phyloP scores from a whole-genome alignment of 1,140 invertebrate genomes.

The Battus philenor region DNA sequence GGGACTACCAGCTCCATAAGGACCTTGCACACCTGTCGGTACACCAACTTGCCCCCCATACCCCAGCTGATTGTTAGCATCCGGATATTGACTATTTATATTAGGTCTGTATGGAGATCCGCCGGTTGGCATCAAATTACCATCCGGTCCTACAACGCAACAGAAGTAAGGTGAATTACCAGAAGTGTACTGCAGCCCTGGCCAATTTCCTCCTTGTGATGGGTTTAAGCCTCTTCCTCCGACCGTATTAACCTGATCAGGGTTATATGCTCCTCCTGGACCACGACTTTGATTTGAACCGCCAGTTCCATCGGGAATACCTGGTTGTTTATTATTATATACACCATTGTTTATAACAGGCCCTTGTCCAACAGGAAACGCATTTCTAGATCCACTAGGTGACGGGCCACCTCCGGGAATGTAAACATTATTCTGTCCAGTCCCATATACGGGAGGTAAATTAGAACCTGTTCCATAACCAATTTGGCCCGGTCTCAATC shows the following conservation, averaged over 20 bases:
- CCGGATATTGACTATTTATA: slow-evolving; percentile 1
- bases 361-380: not conserved
- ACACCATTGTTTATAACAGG: not conserved
- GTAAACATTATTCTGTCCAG: slow-evolving; percentile 13
- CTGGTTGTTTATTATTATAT: not conserved
- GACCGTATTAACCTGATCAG: not conserved
- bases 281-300: not conserved
- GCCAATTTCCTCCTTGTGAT: slow-evolving; percentile 10
- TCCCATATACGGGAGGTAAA: slow-evolving; percentile 4
- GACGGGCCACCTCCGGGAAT: too few relatives aligned
- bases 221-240: not conserved
- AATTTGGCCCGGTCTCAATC: slow-evolving; percentile 3
- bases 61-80: not conserved
- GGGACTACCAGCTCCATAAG: not conserved
- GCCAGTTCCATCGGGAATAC: slow-evolving; percentile 3
- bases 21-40: not conserved
- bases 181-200: not conserved
- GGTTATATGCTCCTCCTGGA: not conserved
- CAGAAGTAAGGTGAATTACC: slow-evolving; percentile 8
- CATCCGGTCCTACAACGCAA: slow-evolving; percentile 4
- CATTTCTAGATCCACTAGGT: not conserved
- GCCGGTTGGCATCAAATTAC: slow-evolving; percentile 3
- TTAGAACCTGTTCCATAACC: not conserved
- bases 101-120: not conserved
- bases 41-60: not conserved